Evolutionary conservation across 2,113 vertebrate genomes (phyloP).

Genomic region (Illadopsis cleaveri): DNA sequence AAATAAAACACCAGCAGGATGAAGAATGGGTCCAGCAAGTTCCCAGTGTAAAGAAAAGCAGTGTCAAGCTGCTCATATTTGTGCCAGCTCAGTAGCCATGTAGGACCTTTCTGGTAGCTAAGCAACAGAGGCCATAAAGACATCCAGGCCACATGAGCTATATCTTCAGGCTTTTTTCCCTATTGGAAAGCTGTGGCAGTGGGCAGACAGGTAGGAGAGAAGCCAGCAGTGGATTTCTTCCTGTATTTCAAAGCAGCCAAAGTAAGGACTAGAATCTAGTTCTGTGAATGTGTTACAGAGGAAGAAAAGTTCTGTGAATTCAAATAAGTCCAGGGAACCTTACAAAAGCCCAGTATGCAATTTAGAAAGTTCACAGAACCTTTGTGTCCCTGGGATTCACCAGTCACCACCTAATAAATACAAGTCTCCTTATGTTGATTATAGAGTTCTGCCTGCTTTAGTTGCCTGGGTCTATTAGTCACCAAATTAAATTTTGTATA

Average conservation of each 20-base stretch:
- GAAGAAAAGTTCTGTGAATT: background rate
- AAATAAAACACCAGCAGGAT: background rate
- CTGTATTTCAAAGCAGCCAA: background rate
- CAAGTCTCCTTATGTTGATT: conserved; percentile 46
- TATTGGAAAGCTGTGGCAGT: background rate
- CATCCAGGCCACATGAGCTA: background rate
- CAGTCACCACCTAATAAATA: conserved; percentile 19
- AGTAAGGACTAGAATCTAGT: background rate
- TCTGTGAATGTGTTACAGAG: background rate
- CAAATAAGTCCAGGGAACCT: background rate
- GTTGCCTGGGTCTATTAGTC: conserved; percentile 56
- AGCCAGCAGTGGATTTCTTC: background rate
- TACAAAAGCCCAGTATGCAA: background rate
- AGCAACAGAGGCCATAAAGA: conserved; percentile 26
- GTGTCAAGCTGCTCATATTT: background rate
- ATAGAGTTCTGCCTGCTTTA: background rate
- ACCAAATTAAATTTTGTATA: conserved; percentile 70
- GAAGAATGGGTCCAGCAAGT: background rate
- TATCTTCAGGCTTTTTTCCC: background rate
- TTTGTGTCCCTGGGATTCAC: background rate
- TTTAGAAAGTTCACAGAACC: background rate
- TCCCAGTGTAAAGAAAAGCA: background rate
- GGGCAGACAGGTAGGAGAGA: background rate
- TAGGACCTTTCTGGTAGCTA: conserved; percentile 40
- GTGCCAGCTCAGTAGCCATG: background rate